These are phyloP conservation scores for Hiodon alosoides DNA, from an alignment of 2,113 vertebrate genomes.

Conservation along the genomic window DNA sequence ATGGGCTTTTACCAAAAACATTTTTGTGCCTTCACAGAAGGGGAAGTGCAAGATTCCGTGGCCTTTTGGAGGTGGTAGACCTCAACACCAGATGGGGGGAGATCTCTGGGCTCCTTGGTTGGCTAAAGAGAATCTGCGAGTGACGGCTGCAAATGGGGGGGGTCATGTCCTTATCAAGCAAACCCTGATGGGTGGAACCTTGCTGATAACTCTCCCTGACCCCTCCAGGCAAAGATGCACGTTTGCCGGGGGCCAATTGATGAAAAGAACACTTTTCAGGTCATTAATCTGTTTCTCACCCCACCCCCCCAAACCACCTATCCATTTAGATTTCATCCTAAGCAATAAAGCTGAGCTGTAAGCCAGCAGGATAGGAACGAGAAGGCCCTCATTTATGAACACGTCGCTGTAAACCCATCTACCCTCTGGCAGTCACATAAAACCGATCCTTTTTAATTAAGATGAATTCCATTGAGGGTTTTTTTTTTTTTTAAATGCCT, in stretches of 20 bases:
- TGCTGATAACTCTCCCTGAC: slow-evolving; percentile 12
- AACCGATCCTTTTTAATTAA: slow-evolving; percentile 52
- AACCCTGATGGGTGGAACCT: slow-evolving; percentile 27
- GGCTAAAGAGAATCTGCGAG: background rate
- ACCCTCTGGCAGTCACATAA: slow-evolving; percentile 31
- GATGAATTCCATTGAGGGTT: slow-evolving; percentile 50
- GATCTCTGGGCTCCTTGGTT: background rate
- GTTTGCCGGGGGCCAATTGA: slow-evolving; percentile 26
- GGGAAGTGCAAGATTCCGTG: background rate
- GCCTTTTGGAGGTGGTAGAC: background rate
- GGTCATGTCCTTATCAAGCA: slow-evolving; percentile 29
- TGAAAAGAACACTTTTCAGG: slow-evolving; percentile 14
- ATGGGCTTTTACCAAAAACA: background rate
- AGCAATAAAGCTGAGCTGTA: slow-evolving; percentile 24
- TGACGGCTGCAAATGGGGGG: slow-evolving; percentile 7
- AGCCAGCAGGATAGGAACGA: slow-evolving; percentile 24
- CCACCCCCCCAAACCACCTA: slow-evolving; percentile 19
- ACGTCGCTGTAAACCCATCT: slow-evolving; percentile 38
- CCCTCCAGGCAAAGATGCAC: slow-evolving; percentile 17
- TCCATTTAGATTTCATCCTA: slow-evolving; percentile 33
- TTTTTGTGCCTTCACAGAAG: background rate
- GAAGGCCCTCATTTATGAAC: slow-evolving; percentile 18
- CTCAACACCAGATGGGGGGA: background rate
- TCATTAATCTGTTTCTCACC: slow-evolving; percentile 25
- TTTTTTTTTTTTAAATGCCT: slow-evolving; percentile 9